Percentiles rank a stretch among this genome's conserved stretches.
Evolutionary conservation across 2,797 vertebrate species (phyloP).

Genomic region (Chaetodon trifasciatus): DNA sequence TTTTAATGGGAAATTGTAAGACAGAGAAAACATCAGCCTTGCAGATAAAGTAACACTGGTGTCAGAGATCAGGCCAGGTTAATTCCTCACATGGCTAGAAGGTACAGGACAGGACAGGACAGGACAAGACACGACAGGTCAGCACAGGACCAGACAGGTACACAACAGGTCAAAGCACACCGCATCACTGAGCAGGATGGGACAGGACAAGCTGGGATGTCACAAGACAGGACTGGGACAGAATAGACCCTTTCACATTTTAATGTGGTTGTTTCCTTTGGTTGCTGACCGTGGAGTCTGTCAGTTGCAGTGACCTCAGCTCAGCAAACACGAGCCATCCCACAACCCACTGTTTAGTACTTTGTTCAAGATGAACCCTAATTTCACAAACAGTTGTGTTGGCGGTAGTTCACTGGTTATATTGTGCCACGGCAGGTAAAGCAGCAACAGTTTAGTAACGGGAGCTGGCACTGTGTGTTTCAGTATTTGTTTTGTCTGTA

Average conservation of each 20-base stretch:
- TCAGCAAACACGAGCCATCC: conserved; percentile 8
- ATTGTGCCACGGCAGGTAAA: conserved; percentile 14
- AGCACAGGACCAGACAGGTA: conserved; percentile 25
- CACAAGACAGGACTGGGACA: conserved; percentile 46
- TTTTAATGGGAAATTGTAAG: background rate
- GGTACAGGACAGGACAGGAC: conserved; percentile 17
- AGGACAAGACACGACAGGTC: conserved; percentile 8
- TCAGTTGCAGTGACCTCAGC: conserved; percentile 15
- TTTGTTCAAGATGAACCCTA: background rate
- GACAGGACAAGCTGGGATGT: conserved; percentile 23
- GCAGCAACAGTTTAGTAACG: conserved; percentile 23
- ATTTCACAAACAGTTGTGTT: conserved; percentile 23
- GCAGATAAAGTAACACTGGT: background rate
- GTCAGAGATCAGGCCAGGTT: conserved; percentile 25
- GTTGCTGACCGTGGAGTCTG: conserved; percentile 33
- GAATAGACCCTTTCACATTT: conserved; percentile 6
- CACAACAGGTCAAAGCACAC: conserved; percentile 31
- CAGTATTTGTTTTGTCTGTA: conserved; percentile 41
- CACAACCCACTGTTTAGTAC: background rate
- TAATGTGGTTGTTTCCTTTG: conserved; percentile 13
- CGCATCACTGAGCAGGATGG: conserved; percentile 15
- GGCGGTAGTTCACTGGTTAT: background rate
- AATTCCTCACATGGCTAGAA: background rate
- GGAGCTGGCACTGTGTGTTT: conserved; percentile 16
- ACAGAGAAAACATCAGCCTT: background rate